Evolutionary conservation across 2,888 invertebrate species (phyloP).

Genomic region (Embidobia sp.): DNA sequence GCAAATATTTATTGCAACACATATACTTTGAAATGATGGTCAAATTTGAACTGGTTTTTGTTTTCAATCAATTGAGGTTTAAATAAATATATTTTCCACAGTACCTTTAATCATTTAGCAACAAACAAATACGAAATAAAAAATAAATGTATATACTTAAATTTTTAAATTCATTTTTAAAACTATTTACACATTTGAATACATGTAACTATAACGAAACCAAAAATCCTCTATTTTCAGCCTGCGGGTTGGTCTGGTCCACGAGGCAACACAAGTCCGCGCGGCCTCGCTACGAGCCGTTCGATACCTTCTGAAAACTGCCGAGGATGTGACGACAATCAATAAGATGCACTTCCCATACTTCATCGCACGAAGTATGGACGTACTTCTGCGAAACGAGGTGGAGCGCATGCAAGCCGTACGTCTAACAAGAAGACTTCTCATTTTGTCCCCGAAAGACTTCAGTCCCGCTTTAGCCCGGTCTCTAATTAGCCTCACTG

Average conservation of each 20-base stretch:
- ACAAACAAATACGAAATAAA: too few species aligned
- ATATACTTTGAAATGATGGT: too few species aligned
- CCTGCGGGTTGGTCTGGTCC: constrained; percentile 91
- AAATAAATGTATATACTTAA: too few species aligned
- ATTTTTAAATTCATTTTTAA: too few species aligned
- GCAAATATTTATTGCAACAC: too few species aligned
- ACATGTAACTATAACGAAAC: too few species aligned
- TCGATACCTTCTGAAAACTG: constrained; percentile 90
- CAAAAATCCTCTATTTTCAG: constrained; percentile 85
- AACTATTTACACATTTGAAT: too few species aligned
- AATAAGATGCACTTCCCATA: constrained; percentile 92
- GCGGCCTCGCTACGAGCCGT: constrained; percentile 94
- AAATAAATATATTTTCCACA: too few species aligned
- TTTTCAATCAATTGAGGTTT: too few species aligned
- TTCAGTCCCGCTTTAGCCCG: constrained; percentile 90
- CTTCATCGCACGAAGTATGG: constrained; percentile 93
- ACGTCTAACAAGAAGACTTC: constrained; percentile 89
- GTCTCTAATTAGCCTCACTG: constrained; percentile 91
- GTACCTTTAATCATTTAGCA: too few species aligned
- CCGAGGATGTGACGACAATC: constrained; percentile 90
- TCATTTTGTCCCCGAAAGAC: constrained; percentile 85
- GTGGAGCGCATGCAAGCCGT: constrained; percentile 95
- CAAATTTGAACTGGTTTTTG: too few species aligned
- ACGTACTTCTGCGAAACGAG: constrained; percentile 94
- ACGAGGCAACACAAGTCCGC: constrained; percentile 94